Conservation (phyloP, 2,797 vertebrate species). For the Lagocephalus sceleratus region DNA sequence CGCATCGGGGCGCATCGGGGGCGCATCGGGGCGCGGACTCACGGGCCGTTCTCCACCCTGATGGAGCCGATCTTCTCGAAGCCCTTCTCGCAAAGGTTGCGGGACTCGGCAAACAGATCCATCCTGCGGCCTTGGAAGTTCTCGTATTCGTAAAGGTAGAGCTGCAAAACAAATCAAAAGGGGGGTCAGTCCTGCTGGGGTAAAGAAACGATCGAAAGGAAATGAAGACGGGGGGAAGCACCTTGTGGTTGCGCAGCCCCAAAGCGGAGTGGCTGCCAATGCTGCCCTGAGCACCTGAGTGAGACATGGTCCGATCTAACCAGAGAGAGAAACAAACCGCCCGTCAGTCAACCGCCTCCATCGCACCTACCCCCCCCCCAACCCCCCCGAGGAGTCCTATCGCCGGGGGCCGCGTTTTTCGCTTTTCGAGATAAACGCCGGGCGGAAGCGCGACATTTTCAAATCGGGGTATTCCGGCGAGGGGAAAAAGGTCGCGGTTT, state of each 20-base stretch:
- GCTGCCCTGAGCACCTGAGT: constrained; percentile 81
- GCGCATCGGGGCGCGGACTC: constrained; percentile 50
- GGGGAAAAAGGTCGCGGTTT: too few relatives aligned
- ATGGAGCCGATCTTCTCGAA: constrained; percentile 79
- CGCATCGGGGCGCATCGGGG: not conserved
- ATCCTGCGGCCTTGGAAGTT: constrained; percentile 83
- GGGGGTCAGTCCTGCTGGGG: too few relatives aligned
- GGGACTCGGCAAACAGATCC: constrained; percentile 75
- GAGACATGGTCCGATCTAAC: constrained; percentile 78
- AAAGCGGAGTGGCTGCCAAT: constrained; percentile 78
- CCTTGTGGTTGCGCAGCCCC: constrained; percentile 72
- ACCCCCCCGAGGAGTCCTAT: too few relatives aligned
- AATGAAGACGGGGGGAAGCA: too few relatives aligned
- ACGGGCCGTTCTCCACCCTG: constrained; percentile 82
- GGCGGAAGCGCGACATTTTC: too few relatives aligned
- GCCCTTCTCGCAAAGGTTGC: constrained; percentile 78
- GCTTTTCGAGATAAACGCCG: too few relatives aligned
- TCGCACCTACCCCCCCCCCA: too few relatives aligned
- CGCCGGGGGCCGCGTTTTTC: too few relatives aligned
- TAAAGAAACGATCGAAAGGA: too few relatives aligned
- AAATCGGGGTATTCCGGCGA: too few relatives aligned
- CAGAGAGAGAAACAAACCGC: constrained; percentile 31
- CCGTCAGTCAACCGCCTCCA: not conserved
- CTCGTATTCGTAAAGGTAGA: constrained; percentile 80
- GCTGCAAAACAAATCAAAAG: constrained; percentile 57